Percentiles rank a stretch among this genome's conserved stretches.
phyloP scores from a whole-genome alignment of 1,140 invertebrate species.

The Mycetomoellerius zeteki region DNA sequence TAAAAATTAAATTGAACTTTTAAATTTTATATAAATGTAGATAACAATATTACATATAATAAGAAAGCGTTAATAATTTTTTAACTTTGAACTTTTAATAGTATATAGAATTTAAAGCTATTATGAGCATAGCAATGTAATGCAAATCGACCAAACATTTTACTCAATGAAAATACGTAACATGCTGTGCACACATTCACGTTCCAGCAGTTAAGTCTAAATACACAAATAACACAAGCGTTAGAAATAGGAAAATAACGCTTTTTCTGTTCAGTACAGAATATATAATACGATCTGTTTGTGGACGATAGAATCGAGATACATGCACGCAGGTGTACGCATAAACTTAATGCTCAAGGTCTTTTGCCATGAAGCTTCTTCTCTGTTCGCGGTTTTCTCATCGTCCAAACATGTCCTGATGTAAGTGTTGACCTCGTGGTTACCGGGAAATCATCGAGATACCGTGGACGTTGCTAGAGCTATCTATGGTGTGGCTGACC shows the following conservation, averaged over 20 bases:
- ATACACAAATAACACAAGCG: neutral
- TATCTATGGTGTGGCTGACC: constrained; percentile 71
- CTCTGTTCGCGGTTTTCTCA: constrained; percentile 72
- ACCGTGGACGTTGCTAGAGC: constrained; percentile 64
- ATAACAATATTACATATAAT: neutral
- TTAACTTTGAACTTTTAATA: neutral
- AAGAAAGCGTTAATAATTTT: neutral
- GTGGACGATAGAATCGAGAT: constrained; percentile 53
- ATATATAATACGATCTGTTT: constrained; percentile 44
- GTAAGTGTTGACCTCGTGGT: constrained; percentile 74
- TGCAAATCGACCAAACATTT: neutral
- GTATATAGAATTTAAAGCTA: neutral
- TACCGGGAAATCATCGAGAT: constrained; percentile 74
- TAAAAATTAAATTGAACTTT: neutral
- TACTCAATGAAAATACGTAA: neutral
- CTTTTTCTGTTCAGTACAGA: neutral
- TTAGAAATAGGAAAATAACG: neutral
- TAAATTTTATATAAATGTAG: constrained; percentile 9
- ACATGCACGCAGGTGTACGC: constrained; percentile 71
- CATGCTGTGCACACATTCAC: neutral
- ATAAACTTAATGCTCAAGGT: constrained; percentile 71
- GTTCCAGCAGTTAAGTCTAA: neutral
- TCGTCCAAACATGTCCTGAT: constrained; percentile 78
- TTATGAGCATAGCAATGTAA: neutral
- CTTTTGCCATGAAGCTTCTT: constrained; percentile 72